Evolutionary conservation across 2,113 vertebrate genomes (phyloP).

Genomic region (Fregata magnificens): DNA sequence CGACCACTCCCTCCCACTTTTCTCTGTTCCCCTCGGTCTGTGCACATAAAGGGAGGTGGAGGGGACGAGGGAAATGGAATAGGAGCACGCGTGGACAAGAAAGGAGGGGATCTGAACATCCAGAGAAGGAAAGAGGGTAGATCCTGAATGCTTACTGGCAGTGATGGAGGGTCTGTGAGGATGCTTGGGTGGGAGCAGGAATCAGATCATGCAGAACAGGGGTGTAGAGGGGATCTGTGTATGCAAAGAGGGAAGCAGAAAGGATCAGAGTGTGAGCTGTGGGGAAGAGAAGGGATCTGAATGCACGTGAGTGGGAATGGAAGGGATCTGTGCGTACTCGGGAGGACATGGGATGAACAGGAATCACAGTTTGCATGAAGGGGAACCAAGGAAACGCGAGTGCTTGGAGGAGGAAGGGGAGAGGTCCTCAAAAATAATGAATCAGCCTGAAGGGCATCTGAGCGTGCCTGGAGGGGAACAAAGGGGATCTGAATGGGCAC

Average conservation of each 20-base stretch:
- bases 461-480: background rate
- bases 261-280: background rate
- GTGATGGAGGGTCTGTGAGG: background rate
- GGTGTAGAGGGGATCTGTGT: background rate
- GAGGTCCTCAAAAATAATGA: background rate
- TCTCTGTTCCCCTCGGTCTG: background rate
- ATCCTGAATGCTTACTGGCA: background rate
- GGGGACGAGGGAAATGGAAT: no score
- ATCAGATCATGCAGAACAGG: background rate
- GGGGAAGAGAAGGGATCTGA: background rate
- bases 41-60: background rate
- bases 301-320: background rate
- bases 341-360: background rate
- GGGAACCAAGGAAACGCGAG: background rate
- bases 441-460: no score
- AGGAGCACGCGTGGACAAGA: background rate
- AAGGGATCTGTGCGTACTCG: background rate
- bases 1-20: rapidly evolving
- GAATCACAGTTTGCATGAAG: background rate
- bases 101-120: background rate
- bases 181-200: background rate
- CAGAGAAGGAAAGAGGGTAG: background rate
- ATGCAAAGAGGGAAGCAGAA: background rate
- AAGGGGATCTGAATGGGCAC: background rate
- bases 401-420: background rate